Conservation (phyloP, 2,113 vertebrate species). For the Sakesphorus luctuosus region DNA sequence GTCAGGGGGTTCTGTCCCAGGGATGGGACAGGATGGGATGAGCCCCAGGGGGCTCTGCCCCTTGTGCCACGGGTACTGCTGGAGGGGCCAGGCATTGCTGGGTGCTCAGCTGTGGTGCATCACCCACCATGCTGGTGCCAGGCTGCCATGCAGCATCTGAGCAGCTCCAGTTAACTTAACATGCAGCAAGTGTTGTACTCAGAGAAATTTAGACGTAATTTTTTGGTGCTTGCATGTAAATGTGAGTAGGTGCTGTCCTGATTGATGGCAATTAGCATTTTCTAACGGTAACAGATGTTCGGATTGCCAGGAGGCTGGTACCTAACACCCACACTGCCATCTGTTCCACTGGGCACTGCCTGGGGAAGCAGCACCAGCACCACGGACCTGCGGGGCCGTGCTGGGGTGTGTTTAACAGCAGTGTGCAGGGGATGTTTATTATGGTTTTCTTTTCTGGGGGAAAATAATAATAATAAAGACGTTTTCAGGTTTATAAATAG, state of each 20-base stretch:
- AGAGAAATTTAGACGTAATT: constrained; percentile 83
- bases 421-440: not conserved
- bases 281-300: constrained; percentile 93
- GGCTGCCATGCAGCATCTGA: constrained; percentile 23
- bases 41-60: not conserved
- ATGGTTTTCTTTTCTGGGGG: not conserved
- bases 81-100: not conserved
- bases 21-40: not conserved
- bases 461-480: constrained; percentile 73
- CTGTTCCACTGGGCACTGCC: constrained; percentile 84
- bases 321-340: constrained; percentile 88
- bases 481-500: constrained; percentile 75
- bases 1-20: fast-evolving
- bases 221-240: constrained; percentile 80
- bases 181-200: constrained; percentile 74
- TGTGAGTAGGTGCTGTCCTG: constrained; percentile 89
- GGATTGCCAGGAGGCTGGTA: constrained; percentile 89
- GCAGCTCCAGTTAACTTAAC: constrained; percentile 65
- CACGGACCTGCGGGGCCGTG: constrained; percentile 50
- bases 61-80: not conserved
- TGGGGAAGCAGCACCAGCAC: constrained; percentile 55
- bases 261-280: constrained; percentile 95
- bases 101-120: not conserved
- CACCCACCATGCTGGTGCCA: not conserved
- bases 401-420: constrained; percentile 22